Conservation (phyloP, 2,113 vertebrate species). For the Ptilonorhynchus violaceus region DNA sequence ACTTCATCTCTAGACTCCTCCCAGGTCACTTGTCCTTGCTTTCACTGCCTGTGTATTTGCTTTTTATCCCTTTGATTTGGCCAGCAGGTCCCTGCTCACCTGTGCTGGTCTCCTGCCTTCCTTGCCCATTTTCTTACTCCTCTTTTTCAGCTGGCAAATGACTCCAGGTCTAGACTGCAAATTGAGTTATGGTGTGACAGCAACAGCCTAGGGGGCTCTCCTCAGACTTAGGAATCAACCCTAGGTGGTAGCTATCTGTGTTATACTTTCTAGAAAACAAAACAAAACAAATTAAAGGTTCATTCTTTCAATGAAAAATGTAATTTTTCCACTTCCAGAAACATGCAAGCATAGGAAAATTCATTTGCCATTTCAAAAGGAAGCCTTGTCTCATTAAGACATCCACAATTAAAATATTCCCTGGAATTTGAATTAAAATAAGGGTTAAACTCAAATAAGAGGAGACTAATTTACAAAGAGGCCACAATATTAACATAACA, state of each 20-base stretch:
- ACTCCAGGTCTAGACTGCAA: neutral
- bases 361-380: neutral
- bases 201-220: neutral
- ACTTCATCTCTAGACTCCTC: neutral
- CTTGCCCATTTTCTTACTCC: neutral
- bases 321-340: neutral
- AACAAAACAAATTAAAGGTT: neutral
- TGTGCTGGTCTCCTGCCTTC: neutral
- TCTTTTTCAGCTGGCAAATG: neutral
- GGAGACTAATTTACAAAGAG: neutral
- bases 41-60: neutral
- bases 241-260: neutral
- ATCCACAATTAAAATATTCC: neutral
- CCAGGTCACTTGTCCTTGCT: neutral
- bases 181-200: neutral
- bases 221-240: neutral
- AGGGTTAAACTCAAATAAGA: neutral
- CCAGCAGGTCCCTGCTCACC: neutral
- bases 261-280: neutral
- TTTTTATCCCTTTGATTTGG: neutral
- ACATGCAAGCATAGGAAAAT: neutral
- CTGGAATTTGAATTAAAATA: neutral
- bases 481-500: neutral
- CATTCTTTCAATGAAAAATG: rapidly evolving
- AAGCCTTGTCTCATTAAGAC: neutral